These are phyloP conservation scores for Catamblyrhynchus diadema DNA, from an alignment of 2,797 vertebrate species.

Conservation along the genomic window DNA sequence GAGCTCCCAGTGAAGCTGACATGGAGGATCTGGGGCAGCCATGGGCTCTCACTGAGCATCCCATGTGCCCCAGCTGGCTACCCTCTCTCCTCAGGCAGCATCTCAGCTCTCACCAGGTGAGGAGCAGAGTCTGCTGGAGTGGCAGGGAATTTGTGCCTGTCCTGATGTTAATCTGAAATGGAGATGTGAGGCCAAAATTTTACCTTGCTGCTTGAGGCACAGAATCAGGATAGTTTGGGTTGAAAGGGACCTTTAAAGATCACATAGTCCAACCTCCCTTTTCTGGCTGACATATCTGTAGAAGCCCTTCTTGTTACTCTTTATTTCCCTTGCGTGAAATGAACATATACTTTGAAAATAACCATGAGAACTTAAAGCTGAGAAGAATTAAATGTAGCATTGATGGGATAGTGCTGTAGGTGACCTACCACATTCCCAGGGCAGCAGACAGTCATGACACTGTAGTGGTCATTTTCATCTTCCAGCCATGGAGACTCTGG, in stretches of 20 bases:
- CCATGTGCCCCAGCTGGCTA: background rate
- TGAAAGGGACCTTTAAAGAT: background rate
- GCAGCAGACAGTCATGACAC: background rate
- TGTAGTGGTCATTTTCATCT: conserved; percentile 12
- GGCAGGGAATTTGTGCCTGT: background rate
- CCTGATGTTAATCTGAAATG: background rate
- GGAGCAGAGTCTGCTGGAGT: background rate
- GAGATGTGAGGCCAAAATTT: background rate
- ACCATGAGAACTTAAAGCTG: background rate
- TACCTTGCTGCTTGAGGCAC: background rate
- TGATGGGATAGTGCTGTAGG: background rate
- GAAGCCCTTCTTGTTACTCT: background rate
- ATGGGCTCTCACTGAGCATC: background rate
- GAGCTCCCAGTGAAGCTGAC: background rate
- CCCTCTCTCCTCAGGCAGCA: background rate
- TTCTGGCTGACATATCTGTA: background rate
- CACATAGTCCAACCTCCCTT: background rate
- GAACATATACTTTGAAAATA: background rate
- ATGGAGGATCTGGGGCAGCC: background rate
- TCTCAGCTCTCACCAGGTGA: background rate
- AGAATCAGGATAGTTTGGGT: background rate
- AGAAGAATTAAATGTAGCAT: background rate
- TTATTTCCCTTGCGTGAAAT: background rate
- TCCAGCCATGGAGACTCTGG: background rate
- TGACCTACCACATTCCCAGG: background rate